Base-by-base conservation (phyloP, 1,140 invertebrate genomes). In the Pseudomyrmex dendroicus region DNA sequence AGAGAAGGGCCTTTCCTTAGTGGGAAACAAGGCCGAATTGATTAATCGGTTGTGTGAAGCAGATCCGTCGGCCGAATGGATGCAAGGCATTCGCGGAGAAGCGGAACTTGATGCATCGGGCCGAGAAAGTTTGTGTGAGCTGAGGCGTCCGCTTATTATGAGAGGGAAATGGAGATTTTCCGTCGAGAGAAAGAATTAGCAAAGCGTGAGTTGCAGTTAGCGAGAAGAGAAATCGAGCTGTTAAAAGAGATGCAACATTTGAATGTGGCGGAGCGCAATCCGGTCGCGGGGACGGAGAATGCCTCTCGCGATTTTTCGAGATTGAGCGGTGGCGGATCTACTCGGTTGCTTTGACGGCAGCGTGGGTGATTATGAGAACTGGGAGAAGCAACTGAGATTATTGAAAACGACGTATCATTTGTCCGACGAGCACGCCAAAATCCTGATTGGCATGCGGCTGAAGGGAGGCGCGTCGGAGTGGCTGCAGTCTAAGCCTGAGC, bases 401-500 rank as follows among this genome's bases (percentile, higher is more conserved):
- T 17, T 57, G n/a, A 20, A 20, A 1, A 9, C n/a, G n/a, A 57
- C 56, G 2, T 57, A 57, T 17, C n/a, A 20, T 7, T 17, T 57
- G 2, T 2, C n/a, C 9, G 59, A 61, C 10, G 59, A 61, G 4
- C 9, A 12, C 0, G 59, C 20, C 2, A 61, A 61, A 1, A 5
- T 61, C 0, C 1, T 61, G 9, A 62, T 62, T 2, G 22, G 59
- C 2, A 25, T 25, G 59, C 13, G 22, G 13, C 56, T 82, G 35
- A 83, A 66, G 1, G 70, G 80, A 0, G 68, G 52, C 46, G 56
- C 72, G 13, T n/a, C 2, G 0, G 54, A 61, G 12, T 84, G 82
- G 66, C 48, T 84, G 3, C 17, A 61, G 2, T 84, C 73, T 0
- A 46, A 52, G 1, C 20, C 64, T 0, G 17, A 48, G n/a, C 17